Conservation (phyloP, 2,797 vertebrate genomes). For the Erethizon dorsatum region DNA sequence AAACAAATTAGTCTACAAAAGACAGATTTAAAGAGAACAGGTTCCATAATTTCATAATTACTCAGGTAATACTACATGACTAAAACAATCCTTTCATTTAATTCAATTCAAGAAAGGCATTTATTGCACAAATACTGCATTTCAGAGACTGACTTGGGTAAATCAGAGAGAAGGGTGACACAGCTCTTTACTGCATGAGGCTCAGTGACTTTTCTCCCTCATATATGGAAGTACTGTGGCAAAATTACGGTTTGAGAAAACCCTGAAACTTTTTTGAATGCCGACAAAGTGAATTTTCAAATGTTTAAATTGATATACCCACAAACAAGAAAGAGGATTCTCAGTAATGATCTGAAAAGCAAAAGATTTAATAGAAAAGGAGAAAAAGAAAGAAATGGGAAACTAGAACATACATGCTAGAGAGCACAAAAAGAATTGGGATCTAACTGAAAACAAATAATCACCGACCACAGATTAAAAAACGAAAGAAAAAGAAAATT, state of each 20-base stretch:
- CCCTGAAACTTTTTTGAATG: not conserved
- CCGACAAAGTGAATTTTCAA: not conserved
- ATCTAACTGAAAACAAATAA: not conserved
- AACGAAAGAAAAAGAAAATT: not conserved
- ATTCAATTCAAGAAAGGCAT: slow-evolving; percentile 31
- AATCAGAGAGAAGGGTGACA: not conserved
- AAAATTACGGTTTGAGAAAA: not conserved
- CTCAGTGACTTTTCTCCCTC: not conserved
- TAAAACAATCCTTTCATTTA: not conserved
- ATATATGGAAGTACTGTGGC: not conserved
- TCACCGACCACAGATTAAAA: not conserved
- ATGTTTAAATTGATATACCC: not conserved
- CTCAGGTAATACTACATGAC: not conserved
- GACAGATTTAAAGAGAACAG: not conserved
- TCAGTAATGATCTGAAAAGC: not conserved
- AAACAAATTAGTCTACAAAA: not conserved
- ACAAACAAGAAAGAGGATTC: not conserved
- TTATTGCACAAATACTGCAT: not conserved
- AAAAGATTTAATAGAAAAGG: not conserved
- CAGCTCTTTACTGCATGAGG: not conserved
- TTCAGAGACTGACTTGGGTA: not conserved
- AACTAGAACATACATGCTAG: not conserved
- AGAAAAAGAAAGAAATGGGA: slow-evolving; percentile 1
- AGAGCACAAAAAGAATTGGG: not conserved
- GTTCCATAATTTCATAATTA: slow-evolving; percentile 1